Base-by-base conservation (phyloP, 2,113 vertebrate genomes). In the Colius striatus region DNA sequence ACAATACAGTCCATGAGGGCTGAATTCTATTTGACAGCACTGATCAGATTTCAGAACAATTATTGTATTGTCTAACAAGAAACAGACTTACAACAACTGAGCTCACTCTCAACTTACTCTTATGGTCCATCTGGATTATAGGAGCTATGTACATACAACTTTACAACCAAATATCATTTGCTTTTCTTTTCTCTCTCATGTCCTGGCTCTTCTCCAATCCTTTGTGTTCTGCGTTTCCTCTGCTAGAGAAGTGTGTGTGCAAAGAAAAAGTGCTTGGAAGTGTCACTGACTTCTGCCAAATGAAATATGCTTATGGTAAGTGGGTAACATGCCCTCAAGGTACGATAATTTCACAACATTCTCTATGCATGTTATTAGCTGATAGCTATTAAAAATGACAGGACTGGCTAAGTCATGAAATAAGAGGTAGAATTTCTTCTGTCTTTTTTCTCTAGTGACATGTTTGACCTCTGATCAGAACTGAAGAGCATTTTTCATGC, bases 251-350 rank as follows among this genome's bases (percentile, higher is more conserved):
- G 92, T 99, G 99, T 94, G 98, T 97, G 89, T 99, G 99, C 95
- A 99, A 99, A 92, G 98, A 99, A 94, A 98, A 97, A 89, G 98
- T 97, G 81, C 96, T 99, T 32, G 98, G 98, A 91, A 98, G 97
- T 0, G 92, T 97, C 12, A 95, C 97, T 41, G 98, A 99, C 92
- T 98, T 99, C 95, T 99, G 99, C 84, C 98, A 98, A 92, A 98
- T 97, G 96, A 98, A 99, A 96, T 98, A 98, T 19, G 97, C 98
- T 32, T 99, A 99, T 8, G 98, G 99, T 99, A 97, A 98, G 97
- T 96, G 84, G 38, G 12, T 26, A 45, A 57, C 22, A 11, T 47
- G 32, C 29, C 67, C 86, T 73, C 45, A 29, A 78, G 85, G 41
- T 81, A n/a, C 5, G 57, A 38, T n/a, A 47, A 81, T 58, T 81